Base-by-base conservation (phyloP, 2,797 vertebrate genomes). In the Tokudaia muenninki region DNA sequence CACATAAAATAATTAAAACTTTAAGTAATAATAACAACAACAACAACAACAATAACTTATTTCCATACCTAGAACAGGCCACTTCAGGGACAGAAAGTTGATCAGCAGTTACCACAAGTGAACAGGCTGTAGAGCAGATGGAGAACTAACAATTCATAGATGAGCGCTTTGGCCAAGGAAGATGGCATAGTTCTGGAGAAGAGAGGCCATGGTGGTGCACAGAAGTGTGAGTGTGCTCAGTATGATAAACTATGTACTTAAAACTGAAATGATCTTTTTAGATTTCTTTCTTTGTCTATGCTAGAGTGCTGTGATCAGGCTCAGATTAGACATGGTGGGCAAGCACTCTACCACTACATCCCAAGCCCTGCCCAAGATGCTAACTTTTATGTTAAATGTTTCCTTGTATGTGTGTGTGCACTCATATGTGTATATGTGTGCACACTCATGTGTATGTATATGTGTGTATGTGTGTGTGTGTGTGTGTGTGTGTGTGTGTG, bases 351-450 rank as follows among this genome's bases (percentile, higher is more conserved):
- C 31, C 87, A 47, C 72, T 59, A 21, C 37, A 59, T 59, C 16
- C 52, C 4, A 3, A 31, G 70, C n/a, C 52, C 86, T 47, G 34
- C 34, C 50, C 47, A 41, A 74, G 22, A 87, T 41, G n/a, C 1
- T 29, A 29, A 44, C 70, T 94, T 55, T 87, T 74, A 82, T 57
- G n/a, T 77, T 88, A 80, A 92, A 26, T 67, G 6, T n/a, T 44
- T 87, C 84, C 65, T 87, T 86, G 29, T 50, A 9, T n/a, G 29
- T 65, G 26, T 67, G 83, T 65, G 17, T 9, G 17, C 37, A 44
- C 6, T 59, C 55, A 16, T 41, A 24, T 24, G 55, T 14, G 13
- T 61, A n/a, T 55, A n/a, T 55, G 19, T 82, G n/a, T 41, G 13
- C 31, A 19, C 6, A 2, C 21, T 50, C 31, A 12, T 13, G 2